Base-by-base conservation (phyloP, 1,140 invertebrate species). In the Eubasilissa regina region DNA sequence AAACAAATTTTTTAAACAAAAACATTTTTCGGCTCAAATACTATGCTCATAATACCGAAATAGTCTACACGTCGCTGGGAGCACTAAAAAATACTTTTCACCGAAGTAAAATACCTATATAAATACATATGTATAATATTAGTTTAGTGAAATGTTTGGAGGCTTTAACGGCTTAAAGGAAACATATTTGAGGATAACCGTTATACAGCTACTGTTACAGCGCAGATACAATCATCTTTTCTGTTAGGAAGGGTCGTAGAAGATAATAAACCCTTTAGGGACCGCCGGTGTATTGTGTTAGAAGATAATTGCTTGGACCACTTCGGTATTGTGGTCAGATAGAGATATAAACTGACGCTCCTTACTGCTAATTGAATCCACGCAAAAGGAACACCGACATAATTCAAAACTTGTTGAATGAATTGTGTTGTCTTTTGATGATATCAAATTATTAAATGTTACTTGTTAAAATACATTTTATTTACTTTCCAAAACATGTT, bases 301-400 rank as follows among this genome's bases (percentile, higher is more conserved):
- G 66, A 70, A 70, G 66, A 70, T 70, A 70, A 70, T 70, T 70
- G 45, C 45, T 48, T 48, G 45, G 66, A 48, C 66, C 66, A 70
- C 17, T 53, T 70, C 66, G 10, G 66, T 48, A 70, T 70, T 70
- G 66, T 70, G 66, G 44, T 48, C 47, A 70, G 15, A 53, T 25
- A 53, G 66, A 70, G 66, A 70, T 70, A 70, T 64, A 58, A 58
- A 70, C 21, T 70, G 25, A 13, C 19, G 3, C 15, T 19, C 25
- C 21, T 35, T 25, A 25, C 17, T 48, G 66, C 66, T 70, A 70
- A 70, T 53, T 70, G 66, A 70, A 70, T 66, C 62, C 25, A 17
- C 11, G 51, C 13, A 8, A 53, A 35, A 35, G 25, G 25, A 35
- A 35, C 1, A 6, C 25, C 10, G 51, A 11, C 51, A 8, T 53